Evolutionary conservation across 2,888 invertebrate genomes (phyloP).

Genomic region (Caenorhabditis afra): DNA sequence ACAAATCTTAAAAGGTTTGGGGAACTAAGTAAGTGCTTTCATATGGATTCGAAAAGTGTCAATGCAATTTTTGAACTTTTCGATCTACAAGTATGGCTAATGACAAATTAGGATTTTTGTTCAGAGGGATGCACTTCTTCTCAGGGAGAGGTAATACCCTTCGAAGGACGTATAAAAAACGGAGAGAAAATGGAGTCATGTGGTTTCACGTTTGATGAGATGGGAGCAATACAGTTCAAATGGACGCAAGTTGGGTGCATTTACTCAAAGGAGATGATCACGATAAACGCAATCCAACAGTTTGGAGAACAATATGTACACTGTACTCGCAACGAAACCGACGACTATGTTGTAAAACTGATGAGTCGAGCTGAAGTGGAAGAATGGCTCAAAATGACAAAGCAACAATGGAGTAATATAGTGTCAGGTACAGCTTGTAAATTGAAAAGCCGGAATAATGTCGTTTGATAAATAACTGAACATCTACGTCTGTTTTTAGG

Average conservation of each 20-base stretch:
- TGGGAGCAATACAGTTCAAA: slow-evolving; percentile 38
- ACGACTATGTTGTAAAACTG: slow-evolving; percentile 33
- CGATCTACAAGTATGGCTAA: too few species aligned
- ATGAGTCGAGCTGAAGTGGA: slow-evolving; percentile 56
- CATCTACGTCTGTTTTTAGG: too few species aligned
- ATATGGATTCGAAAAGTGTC: too few species aligned
- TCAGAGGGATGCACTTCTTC: slow-evolving; percentile 49
- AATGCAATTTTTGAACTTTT: too few species aligned
- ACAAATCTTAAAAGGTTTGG: slow-evolving; percentile 48
- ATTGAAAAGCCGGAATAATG: too few species aligned
- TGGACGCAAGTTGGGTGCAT: slow-evolving; percentile 58
- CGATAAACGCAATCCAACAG: slow-evolving; percentile 60
- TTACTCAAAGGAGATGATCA: slow-evolving; percentile 48
- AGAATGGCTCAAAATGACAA: slow-evolving; percentile 37
- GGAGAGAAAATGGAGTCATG: slow-evolving; percentile 48
- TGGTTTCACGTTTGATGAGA: slow-evolving; percentile 44
- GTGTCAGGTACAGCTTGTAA: slow-evolving; percentile 13
- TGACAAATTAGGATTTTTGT: too few species aligned
- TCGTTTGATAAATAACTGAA: too few species aligned
- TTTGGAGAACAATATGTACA: slow-evolving; percentile 52
- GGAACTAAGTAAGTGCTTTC: neutral
- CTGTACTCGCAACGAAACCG: slow-evolving; percentile 49
- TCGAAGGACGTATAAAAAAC: slow-evolving; percentile 44
- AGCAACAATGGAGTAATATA: slow-evolving; percentile 42
- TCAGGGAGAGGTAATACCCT: slow-evolving; percentile 38